A percentile compares a stretch with the other conserved stretches of the same genome.
These are phyloP conservation scores for Hofmannophila pseudospretella DNA, from an alignment of 2,888 invertebrate genomes.

Conservation along the genomic window DNA sequence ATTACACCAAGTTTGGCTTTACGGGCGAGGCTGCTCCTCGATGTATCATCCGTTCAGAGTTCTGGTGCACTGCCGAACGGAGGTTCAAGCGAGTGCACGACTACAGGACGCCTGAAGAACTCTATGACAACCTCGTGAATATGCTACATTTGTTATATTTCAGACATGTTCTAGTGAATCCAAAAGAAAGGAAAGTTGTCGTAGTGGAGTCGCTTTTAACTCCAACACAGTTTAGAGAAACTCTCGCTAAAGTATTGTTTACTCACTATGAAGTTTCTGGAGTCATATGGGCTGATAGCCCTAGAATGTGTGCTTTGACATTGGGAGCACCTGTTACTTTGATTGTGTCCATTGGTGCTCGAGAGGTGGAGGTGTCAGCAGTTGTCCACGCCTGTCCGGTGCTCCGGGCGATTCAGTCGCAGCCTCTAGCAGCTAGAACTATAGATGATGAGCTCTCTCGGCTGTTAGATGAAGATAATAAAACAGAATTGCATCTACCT, in stretches of 20 bases:
- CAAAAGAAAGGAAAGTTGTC: constrained; percentile 94
- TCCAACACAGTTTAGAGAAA: constrained; percentile 90
- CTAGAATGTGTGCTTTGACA: constrained; percentile 89
- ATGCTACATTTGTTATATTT: constrained; percentile 93
- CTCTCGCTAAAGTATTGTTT: constrained; percentile 94
- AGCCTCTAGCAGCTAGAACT: constrained; percentile 86
- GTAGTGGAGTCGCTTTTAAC: constrained; percentile 94
- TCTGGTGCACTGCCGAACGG: constrained; percentile 81
- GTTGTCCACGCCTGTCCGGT: constrained; percentile 93
- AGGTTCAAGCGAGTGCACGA: constrained; percentile 80
- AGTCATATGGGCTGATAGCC: constrained; percentile 87
- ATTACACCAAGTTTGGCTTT: constrained; percentile 97
- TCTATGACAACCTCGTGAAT: constrained; percentile 91
- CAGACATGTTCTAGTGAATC: constrained; percentile 93
- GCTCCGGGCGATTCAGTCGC: constrained; percentile 88
- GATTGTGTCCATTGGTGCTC: constrained; percentile 92
- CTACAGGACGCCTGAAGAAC: constrained; percentile 80
- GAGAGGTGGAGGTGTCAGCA: constrained; percentile 84
- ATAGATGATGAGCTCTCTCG: constrained; percentile 80
- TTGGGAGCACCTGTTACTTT: constrained; percentile 87
- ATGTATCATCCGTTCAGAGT: constrained; percentile 89
- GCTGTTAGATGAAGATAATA: constrained; percentile 64
- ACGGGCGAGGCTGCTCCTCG: constrained; percentile 93
- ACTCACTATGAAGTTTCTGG: constrained; percentile 89
- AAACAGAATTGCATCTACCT: constrained; percentile 62